Base-by-base conservation (phyloP, 1,140 invertebrate genomes). In the Papilio dardanus region DNA sequence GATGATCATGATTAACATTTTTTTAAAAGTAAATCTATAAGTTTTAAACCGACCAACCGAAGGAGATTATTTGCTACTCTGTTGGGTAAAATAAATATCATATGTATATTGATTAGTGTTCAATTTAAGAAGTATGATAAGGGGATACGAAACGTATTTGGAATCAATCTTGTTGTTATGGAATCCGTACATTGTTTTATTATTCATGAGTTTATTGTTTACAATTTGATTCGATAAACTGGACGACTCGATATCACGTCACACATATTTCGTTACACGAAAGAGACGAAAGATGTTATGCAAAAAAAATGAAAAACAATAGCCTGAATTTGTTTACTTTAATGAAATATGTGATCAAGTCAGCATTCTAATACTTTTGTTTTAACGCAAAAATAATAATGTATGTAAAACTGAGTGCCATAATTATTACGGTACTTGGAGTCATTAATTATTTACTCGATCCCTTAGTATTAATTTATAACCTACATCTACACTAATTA, bases 141-240 rank as follows among this genome's bases (percentile, higher is more conserved):
- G 33, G 33, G 33, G 33, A 35, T 35, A 37, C 35, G 12, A 37
- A 37, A 37, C 5, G 35, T 37, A 37, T 46, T 46, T 46, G 42
- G 42, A 46, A 46, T 3, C 16, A 46, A 46, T 46, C 16, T 42
- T 42, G 14, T 46, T 46, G 42, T 46, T 46, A 46, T 46, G 42
- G 42, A 46, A 46, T 46, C 42, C 16, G 42, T 19, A 46, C n/a
- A 19, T 46, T 46, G 42, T 46, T 46, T 46, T 46, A 46, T 46
- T 46, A 46, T 46, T 46, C 42, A 46, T 46, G 19, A 19, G 42
- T 46, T 46, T 46, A 46, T 46, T 46, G 42, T 46, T 46, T 46
- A 46, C n/a, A 46, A n/a, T 46, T 46, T 5, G 42, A 46, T 46
- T 46, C 42, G 42, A 46, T 46, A 46, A 46, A 46, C 42, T 46